These are phyloP conservation scores for Ianthella basta DNA, from an alignment of 37 sponge, comb jelly and placozoan species.

Conservation along the genomic window DNA sequence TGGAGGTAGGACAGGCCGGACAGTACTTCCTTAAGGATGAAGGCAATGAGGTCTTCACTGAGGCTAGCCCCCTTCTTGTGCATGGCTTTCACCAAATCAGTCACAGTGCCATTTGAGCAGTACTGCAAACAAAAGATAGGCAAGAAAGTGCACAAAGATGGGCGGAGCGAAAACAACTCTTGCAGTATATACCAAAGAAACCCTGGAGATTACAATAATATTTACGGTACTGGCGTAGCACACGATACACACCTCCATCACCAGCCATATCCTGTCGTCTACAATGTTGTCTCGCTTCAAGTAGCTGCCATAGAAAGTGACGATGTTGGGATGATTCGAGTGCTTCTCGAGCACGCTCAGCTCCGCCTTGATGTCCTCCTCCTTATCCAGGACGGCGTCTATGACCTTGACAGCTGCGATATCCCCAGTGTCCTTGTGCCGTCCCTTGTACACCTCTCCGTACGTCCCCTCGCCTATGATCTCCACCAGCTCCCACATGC, in stretches of 20 bases:
- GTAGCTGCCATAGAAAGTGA: constrained; percentile 70
- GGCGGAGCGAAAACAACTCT: too few relatives aligned
- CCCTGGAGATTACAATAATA: too few relatives aligned
- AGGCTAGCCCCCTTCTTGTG: constrained; percentile 64
- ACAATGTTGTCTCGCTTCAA: constrained; percentile 55
- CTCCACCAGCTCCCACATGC: constrained; percentile 83
- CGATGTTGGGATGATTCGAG: constrained; percentile 81
- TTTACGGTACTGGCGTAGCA: too few relatives aligned
- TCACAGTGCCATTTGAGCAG: constrained; percentile 81
- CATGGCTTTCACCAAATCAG: constrained; percentile 80
- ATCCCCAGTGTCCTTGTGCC: constrained; percentile 63
- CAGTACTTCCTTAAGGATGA: constrained; percentile 81
- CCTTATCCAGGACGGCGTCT: constrained; percentile 58
- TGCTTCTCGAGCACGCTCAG: constrained; percentile 37
- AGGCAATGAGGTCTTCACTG: constrained; percentile 78
- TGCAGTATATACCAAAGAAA: too few relatives aligned
- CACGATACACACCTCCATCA: constrained; percentile 70
- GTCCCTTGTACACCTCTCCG: constrained; percentile 83
- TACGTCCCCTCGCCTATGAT: constrained; percentile 84
- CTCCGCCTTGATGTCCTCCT: constrained; percentile 38
- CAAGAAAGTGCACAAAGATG: too few relatives aligned
- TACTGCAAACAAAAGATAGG: constrained; percentile 45
- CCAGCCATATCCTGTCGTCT: constrained; percentile 90
- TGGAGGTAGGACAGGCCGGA: constrained; percentile 84
- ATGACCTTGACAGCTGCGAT: constrained; percentile 84